phyloP scores from a whole-genome alignment of 2,797 vertebrate genomes.

The Hyperoplus immaculatus region DNA sequence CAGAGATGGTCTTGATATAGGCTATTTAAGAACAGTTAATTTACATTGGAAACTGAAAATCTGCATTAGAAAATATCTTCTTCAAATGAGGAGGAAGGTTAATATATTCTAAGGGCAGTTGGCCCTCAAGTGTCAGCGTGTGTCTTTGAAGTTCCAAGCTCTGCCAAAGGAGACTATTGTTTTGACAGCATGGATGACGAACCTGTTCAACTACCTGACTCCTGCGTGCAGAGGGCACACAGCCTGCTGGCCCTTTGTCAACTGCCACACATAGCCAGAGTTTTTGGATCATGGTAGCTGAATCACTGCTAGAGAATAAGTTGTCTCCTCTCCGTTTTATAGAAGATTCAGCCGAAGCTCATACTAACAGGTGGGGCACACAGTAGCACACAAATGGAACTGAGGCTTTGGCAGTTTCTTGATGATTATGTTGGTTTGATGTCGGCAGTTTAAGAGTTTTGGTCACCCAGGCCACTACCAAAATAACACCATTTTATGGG shows the following conservation, averaged over 20 bases:
- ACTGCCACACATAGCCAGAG: slow-evolving; percentile 10
- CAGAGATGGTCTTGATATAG: not conserved
- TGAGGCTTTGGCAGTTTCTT: slow-evolving; percentile 20
- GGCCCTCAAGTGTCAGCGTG: slow-evolving; percentile 17
- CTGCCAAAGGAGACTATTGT: slow-evolving; percentile 30
- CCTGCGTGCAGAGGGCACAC: slow-evolving; percentile 36
- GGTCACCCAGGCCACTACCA: slow-evolving; percentile 23
- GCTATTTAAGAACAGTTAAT: not conserved
- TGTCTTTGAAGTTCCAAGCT: slow-evolving; percentile 53
- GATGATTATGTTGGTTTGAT: slow-evolving; percentile 15
- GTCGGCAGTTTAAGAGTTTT: slow-evolving; percentile 13
- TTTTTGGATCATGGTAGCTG: slow-evolving; percentile 37
- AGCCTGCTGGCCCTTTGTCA: slow-evolving; percentile 35
- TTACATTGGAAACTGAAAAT: not conserved
- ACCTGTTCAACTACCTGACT: slow-evolving; percentile 58
- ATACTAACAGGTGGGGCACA: slow-evolving; percentile 20
- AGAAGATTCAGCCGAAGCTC: slow-evolving; percentile 15
- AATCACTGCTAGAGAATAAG: slow-evolving; percentile 53
- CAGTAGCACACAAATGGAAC: slow-evolving; percentile 4
- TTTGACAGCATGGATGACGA: slow-evolving; percentile 35
- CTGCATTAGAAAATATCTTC: slow-evolving; percentile 9
- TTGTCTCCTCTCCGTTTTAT: slow-evolving; percentile 38
- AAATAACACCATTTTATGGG: slow-evolving; percentile 56
- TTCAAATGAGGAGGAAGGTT: not conserved
- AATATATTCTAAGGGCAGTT: slow-evolving; percentile 31